Percentiles rank a stretch among this genome's conserved stretches.
phyloP scores from a whole-genome alignment of 2,888 invertebrate genomes.

The Agonopterix arenella region DNA sequence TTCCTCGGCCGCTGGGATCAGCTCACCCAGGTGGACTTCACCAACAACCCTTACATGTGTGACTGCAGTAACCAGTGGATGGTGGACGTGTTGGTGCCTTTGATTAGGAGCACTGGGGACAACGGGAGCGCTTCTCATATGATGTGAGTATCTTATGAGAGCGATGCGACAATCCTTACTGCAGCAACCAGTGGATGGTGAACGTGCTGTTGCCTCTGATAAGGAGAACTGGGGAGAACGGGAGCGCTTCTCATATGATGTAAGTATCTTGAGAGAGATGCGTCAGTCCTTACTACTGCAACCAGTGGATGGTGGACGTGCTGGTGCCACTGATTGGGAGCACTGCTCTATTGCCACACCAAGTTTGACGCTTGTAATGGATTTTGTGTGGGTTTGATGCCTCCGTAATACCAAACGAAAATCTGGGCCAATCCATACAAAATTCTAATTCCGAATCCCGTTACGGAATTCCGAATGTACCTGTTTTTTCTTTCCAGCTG shows the following conservation, averaged over 20 bases:
- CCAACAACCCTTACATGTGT: conserved; percentile 85
- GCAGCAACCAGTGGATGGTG: conserved; percentile 83
- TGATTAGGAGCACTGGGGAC: conserved; percentile 49
- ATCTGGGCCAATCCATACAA: conserved; percentile 44
- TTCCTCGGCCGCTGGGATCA: conserved; percentile 81
- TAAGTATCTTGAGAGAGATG: conserved; percentile 29
- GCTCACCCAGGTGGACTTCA: conserved; percentile 78
- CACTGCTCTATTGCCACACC: no score
- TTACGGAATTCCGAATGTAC: no score
- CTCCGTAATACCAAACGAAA: no score
- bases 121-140: conserved; percentile 43
- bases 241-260: conserved; percentile 50
- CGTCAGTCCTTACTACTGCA: conserved; percentile 78
- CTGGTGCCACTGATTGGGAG: conserved; percentile 20
- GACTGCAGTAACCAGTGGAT: conserved; percentile 86
- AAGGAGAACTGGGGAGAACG: conserved; percentile 34
- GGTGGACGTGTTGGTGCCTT: conserved; percentile 76
- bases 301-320: conserved; percentile 82
- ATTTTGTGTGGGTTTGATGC: no score
- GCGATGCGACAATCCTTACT: conserved; percentile 73
- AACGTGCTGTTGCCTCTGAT: conserved; percentile 76
- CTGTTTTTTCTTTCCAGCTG: conserved; percentile 24
- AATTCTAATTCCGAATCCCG: no score
- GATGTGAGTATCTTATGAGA: conserved; percentile 41
- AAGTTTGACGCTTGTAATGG: no score